Conservation (phyloP, 30 jellyfish, hydroid and myxozoan genomes). For the Cassiopea andromeda region DNA sequence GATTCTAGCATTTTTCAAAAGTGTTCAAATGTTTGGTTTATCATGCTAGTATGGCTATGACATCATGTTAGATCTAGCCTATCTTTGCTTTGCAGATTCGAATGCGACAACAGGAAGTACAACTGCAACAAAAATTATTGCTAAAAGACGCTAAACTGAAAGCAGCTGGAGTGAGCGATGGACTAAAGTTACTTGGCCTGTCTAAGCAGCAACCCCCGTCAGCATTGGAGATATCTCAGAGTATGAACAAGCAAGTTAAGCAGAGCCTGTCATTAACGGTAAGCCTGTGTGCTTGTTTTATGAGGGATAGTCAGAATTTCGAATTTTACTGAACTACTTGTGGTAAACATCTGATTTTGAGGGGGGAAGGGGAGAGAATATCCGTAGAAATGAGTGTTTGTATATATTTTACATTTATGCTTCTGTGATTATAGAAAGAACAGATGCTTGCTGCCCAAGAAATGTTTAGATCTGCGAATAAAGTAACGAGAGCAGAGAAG, state of each 20-base stretch:
- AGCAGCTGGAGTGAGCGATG: conserved; percentile 38
- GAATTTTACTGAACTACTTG: neutral
- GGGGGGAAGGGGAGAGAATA: no score
- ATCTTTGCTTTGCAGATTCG: conserved; percentile 66
- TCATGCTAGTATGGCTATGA: no score
- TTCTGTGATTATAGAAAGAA: conserved; percentile 63
- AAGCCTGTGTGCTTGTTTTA: neutral
- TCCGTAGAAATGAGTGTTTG: no score
- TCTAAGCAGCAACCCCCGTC: conserved; percentile 45
- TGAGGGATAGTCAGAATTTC: no score
- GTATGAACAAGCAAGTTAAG: conserved; percentile 63
- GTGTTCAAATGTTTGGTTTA: no score
- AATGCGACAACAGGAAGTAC: conserved; percentile 80
- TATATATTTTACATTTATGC: neutral
- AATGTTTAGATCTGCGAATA: conserved; percentile 91
- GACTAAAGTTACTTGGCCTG: conserved; percentile 4
- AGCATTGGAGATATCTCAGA: conserved; percentile 39
- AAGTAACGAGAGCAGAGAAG: conserved; percentile 88
- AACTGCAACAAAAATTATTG: conserved; percentile 73
- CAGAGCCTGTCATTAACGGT: conserved; percentile 83
- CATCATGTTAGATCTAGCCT: no score
- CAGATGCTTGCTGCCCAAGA: conserved; percentile 98
- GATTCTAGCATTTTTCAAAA: no score
- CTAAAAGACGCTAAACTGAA: conserved; percentile 26
- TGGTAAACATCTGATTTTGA: no score